Conservation (phyloP, 2,888 invertebrate species). For the Nomada lathburiana region DNA sequence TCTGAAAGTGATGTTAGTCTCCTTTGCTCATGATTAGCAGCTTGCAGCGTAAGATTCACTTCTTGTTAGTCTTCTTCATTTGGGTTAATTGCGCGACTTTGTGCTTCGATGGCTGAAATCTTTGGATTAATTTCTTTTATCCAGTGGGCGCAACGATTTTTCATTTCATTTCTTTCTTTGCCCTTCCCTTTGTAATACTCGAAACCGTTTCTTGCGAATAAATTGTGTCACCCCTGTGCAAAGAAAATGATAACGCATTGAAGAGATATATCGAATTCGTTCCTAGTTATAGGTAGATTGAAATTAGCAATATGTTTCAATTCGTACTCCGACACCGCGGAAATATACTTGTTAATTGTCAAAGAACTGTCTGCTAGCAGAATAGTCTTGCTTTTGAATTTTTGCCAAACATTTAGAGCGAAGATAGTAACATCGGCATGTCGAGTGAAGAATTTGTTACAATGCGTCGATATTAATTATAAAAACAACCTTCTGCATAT, state of each 20-base stretch:
- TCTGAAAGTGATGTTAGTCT: conserved; percentile 55
- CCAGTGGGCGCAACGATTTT: neutral
- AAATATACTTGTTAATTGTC: neutral
- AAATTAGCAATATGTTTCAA: neutral
- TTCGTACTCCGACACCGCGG: neutral
- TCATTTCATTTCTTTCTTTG: neutral
- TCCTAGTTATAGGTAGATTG: neutral
- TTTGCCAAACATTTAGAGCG: conserved; percentile 37
- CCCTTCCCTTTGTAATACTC: neutral
- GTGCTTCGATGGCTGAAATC: conserved; percentile 38
- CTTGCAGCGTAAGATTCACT: conserved; percentile 43
- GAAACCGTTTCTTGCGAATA: conserved; percentile 20
- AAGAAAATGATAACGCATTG: neutral
- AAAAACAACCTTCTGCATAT: neutral
- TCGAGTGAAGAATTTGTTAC: conserved; percentile 36
- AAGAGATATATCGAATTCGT: neutral
- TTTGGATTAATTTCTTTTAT: conserved; percentile 34
- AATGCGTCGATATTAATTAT: conserved; percentile 29
- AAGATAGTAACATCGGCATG: conserved; percentile 22
- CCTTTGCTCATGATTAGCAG: conserved; percentile 35
- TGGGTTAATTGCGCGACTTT: conserved; percentile 36
- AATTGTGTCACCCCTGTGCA: conserved; percentile 4
- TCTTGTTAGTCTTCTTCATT: conserved; percentile 52
- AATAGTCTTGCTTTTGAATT: conserved; percentile 39
- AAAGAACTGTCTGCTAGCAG: neutral